phyloP scores from a whole-genome alignment of 1,140 invertebrate species.

The Drosophila guanche region DNA sequence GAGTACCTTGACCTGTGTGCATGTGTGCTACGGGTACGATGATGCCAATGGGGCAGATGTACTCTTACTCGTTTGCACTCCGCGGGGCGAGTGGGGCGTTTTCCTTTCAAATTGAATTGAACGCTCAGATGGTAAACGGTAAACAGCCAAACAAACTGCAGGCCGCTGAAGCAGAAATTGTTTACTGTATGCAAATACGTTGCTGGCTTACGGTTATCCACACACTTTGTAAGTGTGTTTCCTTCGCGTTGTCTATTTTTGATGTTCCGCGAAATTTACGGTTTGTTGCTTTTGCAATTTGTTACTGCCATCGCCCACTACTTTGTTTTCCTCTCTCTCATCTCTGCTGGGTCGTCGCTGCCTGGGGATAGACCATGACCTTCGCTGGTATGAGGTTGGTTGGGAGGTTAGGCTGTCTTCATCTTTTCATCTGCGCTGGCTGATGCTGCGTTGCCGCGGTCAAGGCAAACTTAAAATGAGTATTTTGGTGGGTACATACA shows the following conservation, averaged over 20 bases:
- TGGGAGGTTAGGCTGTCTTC: constrained; percentile 5
- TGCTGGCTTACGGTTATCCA: constrained; percentile 16
- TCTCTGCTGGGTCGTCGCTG: constrained; percentile 1
- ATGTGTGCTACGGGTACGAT: background rate
- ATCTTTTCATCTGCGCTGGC: background rate
- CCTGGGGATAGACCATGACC: constrained; percentile 32
- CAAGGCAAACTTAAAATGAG: constrained; percentile 27
- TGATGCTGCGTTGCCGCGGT: constrained; percentile 9
- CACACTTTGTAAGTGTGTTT: constrained; percentile 33
- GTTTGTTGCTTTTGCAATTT: constrained; percentile 37
- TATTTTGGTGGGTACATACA: constrained; percentile 7
- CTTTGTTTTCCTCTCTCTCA: constrained; percentile 17
- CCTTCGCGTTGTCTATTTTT: constrained; percentile 25
- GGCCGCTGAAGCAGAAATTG: constrained; percentile 33
- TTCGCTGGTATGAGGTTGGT: constrained; percentile 5
- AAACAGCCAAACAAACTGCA: constrained; percentile 16
- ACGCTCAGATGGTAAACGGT: constrained; percentile 31
- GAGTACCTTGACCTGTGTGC: constrained; percentile 64
- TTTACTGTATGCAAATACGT: constrained; percentile 58
- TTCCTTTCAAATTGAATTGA: constrained; percentile 57
- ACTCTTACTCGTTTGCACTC: too few relatives aligned
- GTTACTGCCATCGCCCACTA: constrained; percentile 23
- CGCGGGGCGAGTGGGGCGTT: constrained; percentile 41
- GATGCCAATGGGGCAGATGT: constrained; percentile 1
- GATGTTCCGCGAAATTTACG: constrained; percentile 40